A percentile compares a stretch with the other conserved stretches of the same genome.
Conservation (phyloP, 2,888 invertebrate species). For the Andricus quercusramuli region DNA sequence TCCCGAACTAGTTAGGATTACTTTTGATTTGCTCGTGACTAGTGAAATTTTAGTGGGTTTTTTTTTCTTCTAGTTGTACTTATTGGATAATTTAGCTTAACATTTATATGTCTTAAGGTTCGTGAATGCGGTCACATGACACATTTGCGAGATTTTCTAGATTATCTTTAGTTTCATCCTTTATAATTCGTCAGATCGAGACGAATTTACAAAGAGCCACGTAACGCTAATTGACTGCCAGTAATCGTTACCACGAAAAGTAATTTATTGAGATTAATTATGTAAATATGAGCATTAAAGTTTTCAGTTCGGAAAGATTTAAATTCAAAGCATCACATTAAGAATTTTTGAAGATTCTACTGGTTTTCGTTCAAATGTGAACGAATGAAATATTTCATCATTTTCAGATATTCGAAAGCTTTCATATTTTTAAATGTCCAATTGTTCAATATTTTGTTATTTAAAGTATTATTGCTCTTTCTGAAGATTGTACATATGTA, state of each 20-base stretch:
- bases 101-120: slow-evolving; percentile 19
- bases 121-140: not conserved
- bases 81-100: slow-evolving; percentile 32
- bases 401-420: not conserved
- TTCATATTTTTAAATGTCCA: not conserved
- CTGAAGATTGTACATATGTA: not conserved
- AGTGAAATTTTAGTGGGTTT: slow-evolving; percentile 26
- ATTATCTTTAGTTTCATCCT: not conserved
- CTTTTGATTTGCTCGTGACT: slow-evolving; percentile 30
- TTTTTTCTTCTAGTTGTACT: slow-evolving; percentile 18
- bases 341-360: not conserved
- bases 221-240: slow-evolving; percentile 26
- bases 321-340: slow-evolving; percentile 8
- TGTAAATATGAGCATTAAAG: slow-evolving; percentile 9
- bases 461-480: not conserved
- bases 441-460: not conserved
- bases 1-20: slow-evolving; percentile 19
- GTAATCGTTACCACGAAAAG: slow-evolving; percentile 31
- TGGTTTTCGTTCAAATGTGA: not conserved
- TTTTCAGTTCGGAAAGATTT: not conserved
- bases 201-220: not conserved
- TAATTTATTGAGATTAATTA: slow-evolving; percentile 23
- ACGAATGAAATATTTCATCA: not conserved
- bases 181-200: not conserved
- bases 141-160: not conserved